Conservation (phyloP, 2,797 vertebrate genomes). For the Pristis pectinata region DNA sequence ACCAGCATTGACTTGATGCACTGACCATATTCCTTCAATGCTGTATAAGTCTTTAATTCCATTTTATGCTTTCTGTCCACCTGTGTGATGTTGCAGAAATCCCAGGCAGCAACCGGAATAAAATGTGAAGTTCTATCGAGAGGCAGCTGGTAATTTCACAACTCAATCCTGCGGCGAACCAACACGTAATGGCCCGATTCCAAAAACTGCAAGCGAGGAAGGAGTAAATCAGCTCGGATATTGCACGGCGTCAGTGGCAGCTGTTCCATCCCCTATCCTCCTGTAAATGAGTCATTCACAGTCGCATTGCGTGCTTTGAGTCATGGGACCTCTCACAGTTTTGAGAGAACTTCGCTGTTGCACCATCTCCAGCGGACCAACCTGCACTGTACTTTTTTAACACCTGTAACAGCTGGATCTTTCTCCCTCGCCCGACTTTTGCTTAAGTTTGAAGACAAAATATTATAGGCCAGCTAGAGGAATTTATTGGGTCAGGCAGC, state of each 20-base stretch:
- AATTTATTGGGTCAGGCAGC: no score
- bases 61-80: neutral
- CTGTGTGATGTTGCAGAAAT: neutral
- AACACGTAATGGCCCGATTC: neutral
- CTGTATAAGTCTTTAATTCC: no score
- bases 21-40: no score
- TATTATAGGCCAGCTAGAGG: no score
- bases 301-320: neutral
- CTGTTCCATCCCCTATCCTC: neutral
- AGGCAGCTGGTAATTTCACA: neutral
- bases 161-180: neutral
- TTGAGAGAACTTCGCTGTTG: neutral
- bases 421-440: neutral
- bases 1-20: no score
- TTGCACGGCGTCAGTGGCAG: neutral
- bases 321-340: neutral
- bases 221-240: neutral
- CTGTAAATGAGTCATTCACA: neutral
- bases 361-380: neutral
- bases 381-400: neutral
- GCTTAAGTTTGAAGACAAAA: neutral
- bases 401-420: no score
- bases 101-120: neutral
- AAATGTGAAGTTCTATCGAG: neutral
- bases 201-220: neutral